These are phyloP conservation scores for Corapipo altera DNA, from an alignment of 2,113 vertebrate genomes.

Conservation along the genomic window DNA sequence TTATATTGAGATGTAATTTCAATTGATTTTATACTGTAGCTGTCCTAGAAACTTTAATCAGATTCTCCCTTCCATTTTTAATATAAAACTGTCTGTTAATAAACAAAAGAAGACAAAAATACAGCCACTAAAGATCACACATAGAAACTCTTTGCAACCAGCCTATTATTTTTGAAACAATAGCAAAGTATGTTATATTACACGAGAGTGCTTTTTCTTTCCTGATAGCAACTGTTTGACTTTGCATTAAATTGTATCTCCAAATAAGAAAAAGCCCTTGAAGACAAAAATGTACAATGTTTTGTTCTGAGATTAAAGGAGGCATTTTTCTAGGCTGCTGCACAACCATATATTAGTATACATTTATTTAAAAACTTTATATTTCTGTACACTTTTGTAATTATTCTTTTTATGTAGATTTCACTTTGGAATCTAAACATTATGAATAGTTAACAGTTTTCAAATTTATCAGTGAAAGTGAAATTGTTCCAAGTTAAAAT, in stretches of 20 bases:
- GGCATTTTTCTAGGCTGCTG: neutral
- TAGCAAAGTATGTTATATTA: neutral
- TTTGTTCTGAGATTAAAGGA: conserved; percentile 20
- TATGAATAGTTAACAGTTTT: neutral
- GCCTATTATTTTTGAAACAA: neutral
- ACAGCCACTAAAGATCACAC: neutral
- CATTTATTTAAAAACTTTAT: neutral
- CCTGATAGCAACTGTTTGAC: neutral
- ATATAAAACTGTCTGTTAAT: neutral
- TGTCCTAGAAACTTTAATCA: conserved; percentile 24
- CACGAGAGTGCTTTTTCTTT: neutral
- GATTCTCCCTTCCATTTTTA: neutral
- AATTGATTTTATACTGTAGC: conserved; percentile 1
- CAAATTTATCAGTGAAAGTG: neutral
- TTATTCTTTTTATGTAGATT: neutral
- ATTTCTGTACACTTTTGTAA: neutral
- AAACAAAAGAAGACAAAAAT: neutral
- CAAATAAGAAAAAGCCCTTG: neutral
- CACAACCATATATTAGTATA: neutral
- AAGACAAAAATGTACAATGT: neutral
- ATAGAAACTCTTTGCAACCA: neutral
- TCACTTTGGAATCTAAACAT: neutral
- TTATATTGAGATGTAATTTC: conserved; percentile 2
- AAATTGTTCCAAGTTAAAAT: neutral
- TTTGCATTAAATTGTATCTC: neutral